These are phyloP conservation scores for Mustela lutreola DNA, from an alignment of 2,113 vertebrate species.

Conservation along the genomic window DNA sequence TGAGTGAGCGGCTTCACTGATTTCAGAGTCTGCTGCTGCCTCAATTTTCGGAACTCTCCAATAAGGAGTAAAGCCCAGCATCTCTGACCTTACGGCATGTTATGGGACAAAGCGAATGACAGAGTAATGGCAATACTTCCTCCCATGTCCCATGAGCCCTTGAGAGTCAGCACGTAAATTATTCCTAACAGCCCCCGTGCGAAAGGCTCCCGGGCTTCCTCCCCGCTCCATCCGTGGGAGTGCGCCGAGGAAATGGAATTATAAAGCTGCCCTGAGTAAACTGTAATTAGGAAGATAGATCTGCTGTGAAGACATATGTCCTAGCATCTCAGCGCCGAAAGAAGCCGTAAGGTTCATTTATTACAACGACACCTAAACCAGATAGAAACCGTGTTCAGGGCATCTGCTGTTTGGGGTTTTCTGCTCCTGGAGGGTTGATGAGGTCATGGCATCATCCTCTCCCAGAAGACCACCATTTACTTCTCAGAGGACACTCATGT, in stretches of 20 bases:
- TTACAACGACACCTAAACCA: neutral
- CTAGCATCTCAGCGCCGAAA: neutral
- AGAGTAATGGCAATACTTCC: too few relatives aligned
- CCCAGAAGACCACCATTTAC: neutral
- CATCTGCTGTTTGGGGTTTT: neutral
- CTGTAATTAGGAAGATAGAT: neutral
- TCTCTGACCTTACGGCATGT: neutral
- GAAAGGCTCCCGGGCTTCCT: neutral
- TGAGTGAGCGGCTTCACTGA: neutral
- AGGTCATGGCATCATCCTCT: neutral
- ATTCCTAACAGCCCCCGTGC: neutral
- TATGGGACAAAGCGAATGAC: neutral
- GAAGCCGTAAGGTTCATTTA: neutral
- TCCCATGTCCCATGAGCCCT: neutral
- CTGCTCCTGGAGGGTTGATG: neutral
- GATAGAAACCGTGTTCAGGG: neutral
- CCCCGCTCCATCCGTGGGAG: neutral
- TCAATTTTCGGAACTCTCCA: neutral
- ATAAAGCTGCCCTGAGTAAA: neutral
- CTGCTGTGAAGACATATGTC: neutral
- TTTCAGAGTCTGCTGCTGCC: neutral
- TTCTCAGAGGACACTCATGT: neutral
- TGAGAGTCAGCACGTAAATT: neutral
- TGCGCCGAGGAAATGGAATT: neutral
- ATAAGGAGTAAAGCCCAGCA: neutral